Percentiles rank a stretch among this genome's conserved stretches.
Evolutionary conservation across 37 sponge, comb jelly and placozoan genomes (phyloP).

Genomic region (Axinella damicornis): DNA sequence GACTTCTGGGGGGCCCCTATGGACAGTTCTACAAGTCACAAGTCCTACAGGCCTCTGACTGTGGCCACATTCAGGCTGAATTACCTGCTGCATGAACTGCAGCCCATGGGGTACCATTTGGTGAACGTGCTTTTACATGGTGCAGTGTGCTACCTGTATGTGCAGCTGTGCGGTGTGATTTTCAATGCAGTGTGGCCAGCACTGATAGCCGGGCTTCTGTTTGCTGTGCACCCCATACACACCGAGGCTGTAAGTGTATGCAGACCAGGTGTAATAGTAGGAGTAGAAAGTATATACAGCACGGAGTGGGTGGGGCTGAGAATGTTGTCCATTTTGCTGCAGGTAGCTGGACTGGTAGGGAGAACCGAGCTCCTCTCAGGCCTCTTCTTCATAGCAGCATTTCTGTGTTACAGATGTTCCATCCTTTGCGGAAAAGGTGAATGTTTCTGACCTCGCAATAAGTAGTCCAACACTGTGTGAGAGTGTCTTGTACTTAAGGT

Average conservation of each 20-base stretch:
- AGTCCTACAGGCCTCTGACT: conserved; percentile 93
- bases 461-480: neutral
- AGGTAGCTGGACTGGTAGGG: conserved; percentile 96
- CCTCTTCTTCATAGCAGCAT: conserved; percentile 75
- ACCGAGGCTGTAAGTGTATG: conserved; percentile 66
- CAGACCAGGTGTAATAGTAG: too few relatives aligned
- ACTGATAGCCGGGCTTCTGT: conserved; percentile 78
- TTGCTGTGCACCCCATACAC: conserved; percentile 74
- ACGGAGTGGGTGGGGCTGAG: too few relatives aligned
- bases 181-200: conserved; percentile 62
- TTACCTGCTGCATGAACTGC: conserved; percentile 79
- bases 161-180: conserved; percentile 55
- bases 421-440: conserved; percentile 19
- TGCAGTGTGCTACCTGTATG: conserved; percentile 81
- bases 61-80: conserved; percentile 91
- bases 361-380: conserved; percentile 88
- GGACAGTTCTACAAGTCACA: conserved; percentile 81
- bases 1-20: conserved; percentile 96
- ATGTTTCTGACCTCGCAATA: neutral
- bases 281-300: neutral
- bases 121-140: conserved; percentile 90
- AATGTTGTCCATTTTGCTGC: too few relatives aligned
- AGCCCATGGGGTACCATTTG: conserved; percentile 92
- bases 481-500: too few relatives aligned
- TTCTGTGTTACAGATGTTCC: conserved; percentile 60